Evolutionary conservation across 2,113 vertebrate species (phyloP).

Genomic region (Perognathus longimembris): DNA sequence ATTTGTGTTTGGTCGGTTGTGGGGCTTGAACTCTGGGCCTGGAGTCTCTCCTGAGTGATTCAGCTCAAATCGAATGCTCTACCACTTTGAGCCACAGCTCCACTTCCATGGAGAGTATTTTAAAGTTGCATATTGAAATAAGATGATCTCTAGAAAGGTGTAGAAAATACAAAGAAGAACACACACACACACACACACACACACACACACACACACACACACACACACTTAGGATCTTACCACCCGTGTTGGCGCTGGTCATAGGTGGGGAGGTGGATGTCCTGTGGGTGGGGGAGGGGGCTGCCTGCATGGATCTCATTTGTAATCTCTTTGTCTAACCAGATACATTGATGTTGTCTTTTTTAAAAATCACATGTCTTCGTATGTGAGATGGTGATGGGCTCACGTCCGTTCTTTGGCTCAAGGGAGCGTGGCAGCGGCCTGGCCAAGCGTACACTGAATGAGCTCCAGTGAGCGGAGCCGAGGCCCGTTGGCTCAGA

Average conservation of each 20-base stretch:
- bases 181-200: neutral
- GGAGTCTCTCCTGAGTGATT: too few relatives aligned
- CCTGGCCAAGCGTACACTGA: neutral
- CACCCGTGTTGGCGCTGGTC: neutral
- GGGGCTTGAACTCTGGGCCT: too few relatives aligned
- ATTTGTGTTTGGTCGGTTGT: too few relatives aligned
- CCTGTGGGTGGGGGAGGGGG: too few relatives aligned
- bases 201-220: neutral
- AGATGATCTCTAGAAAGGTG: neutral
- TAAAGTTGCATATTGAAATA: slow-evolving; percentile 8
- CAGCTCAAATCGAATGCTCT: too few relatives aligned
- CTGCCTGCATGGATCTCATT: neutral
- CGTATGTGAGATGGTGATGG: neutral
- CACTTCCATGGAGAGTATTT: too few relatives aligned
- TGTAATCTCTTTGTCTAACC: neutral
- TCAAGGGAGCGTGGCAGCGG: slow-evolving; percentile 15
- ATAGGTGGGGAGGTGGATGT: neutral
- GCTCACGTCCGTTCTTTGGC: neutral
- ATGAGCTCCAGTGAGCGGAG: neutral
- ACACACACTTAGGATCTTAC: neutral
- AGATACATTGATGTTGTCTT: neutral
- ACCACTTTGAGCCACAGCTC: too few relatives aligned
- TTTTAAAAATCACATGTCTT: neutral
- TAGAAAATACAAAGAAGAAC: slow-evolving; percentile 17
- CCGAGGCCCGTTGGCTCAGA: neutral